Base-by-base conservation (phyloP, 2,888 invertebrate species). In the Theretra japonica region DNA sequence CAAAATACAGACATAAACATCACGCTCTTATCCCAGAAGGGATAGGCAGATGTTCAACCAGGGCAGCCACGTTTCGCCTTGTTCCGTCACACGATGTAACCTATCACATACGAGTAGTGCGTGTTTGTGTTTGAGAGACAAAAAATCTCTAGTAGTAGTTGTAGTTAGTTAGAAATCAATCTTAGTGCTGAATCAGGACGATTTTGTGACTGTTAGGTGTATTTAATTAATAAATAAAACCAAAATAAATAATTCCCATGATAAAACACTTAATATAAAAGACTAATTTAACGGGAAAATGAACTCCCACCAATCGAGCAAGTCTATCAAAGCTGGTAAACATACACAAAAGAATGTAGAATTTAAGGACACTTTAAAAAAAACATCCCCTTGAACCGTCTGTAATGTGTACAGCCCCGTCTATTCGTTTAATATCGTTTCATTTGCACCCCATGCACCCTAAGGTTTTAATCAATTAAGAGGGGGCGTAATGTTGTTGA, bases 401-500 rank as follows among this genome's bases (percentile, higher is more conserved):
- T 11, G 23, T 1, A 65, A 41, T 62, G 62, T 62, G 4, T 41
- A 15, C 30, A 60, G 15, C 65, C 65, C 41, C n/a, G 41, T 62
- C 17, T 11, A 2, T 62, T 41, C 57, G n/a, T 69, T 69, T 69
- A 69, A 58, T 58, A 58, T 58, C 57, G 57, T 69, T 69, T 58
- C 33, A 69, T 69, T 69, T 58, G 33, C 57, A 57, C 57, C 69
- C 69, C 57, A 21, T 21, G 69, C 56, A 69, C 21, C 69, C 21
- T 57, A 57, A 57, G 69, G 56, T 58, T 69, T 57, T 69, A 69
- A 69, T 69, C 58, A 58, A 69, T 58, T 69, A 58, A 69, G 69
- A 33, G 33, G 57, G 62, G n/a, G 23, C 48, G 65, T 23, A 15
- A 21, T 53, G 50, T 21, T 15, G 65, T 8, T 33, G 41, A 48